Base-by-base conservation (phyloP, 2,113 vertebrate species). In the Mesocricetus auratus region DNA sequence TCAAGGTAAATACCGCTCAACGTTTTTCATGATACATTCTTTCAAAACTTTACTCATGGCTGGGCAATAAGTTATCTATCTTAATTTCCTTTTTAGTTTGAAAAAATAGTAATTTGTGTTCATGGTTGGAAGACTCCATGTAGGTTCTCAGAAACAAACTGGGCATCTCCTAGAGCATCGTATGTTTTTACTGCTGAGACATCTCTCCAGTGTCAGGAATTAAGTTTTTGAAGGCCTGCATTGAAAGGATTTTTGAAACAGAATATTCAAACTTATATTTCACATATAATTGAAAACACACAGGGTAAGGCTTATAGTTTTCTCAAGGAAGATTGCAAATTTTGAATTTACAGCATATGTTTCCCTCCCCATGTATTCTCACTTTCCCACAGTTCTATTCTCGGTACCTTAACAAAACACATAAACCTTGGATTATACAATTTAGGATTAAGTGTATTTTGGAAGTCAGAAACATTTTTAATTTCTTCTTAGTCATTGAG, bases 401-500 rank as follows among this genome's bases (percentile, higher is more conserved):
- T 74, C 74, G 5, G 2, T 15, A 56, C n/a, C 56, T 69, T 31
- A 58, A 31, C 10, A 71, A 91, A 15, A 12, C 4, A 56, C 9
- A 4, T 62, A 1, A 47, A n/a, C 31, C 9, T 5, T 90, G 36
- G 79, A 56, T 42, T 42, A 3, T 10, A 12, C 5, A 53, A 1
- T 78, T 90, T 93, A 75, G 50, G 90, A 68, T 58, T 93, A 60
- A 93, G 53, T n/a, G 10, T 74, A 87, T 45, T 75, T 71, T 56
- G 21, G 56, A n/a, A 50, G 12, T 50, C n/a, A 2, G 42, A 75
- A 89, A 89, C 22, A 60, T 50, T 85, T 22, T 83, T 42, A 83
- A 56, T 73, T 78, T 56, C 58, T 73, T 29, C 64, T 89, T 79
- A 91, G 10, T 60, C 2, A 50, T 91, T 1, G 36, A 17, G 50